Evolutionary conservation across 2,113 vertebrate species (phyloP).

Genomic region (Calyptommatus sinebrachiatus): DNA sequence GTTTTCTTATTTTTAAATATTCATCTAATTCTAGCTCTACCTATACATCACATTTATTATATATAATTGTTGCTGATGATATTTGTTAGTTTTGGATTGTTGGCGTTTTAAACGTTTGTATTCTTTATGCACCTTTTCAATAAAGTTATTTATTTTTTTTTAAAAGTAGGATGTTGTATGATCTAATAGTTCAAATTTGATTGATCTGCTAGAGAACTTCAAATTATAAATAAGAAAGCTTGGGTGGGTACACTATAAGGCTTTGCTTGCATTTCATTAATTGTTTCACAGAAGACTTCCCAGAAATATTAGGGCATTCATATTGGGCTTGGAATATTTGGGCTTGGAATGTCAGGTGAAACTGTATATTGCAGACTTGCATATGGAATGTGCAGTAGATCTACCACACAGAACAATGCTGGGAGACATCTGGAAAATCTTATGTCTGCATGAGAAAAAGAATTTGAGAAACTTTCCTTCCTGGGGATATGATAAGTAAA

Average conservation of each 20-base stretch:
- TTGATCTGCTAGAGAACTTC: not conserved
- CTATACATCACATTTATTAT: too few species aligned
- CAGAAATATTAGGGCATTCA: not conserved
- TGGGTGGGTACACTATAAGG: not conserved
- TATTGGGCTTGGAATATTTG: slow-evolving; percentile 19
- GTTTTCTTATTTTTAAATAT: too few species aligned
- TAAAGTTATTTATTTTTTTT: too few species aligned
- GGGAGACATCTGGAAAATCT: slow-evolving; percentile 55
- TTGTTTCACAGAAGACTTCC: not conserved
- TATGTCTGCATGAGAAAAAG: slow-evolving; percentile 41
- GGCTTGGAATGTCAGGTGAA: slow-evolving; percentile 19
- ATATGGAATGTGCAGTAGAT: slow-evolving; percentile 6
- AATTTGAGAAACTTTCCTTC: slow-evolving; percentile 55
- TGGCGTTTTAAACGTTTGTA: too few species aligned
- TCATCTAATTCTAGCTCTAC: too few species aligned
- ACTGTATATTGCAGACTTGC: not conserved
- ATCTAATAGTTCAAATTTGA: not conserved
- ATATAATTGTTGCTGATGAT: too few species aligned
- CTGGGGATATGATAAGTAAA: slow-evolving; percentile 24
- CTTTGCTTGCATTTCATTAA: not conserved
- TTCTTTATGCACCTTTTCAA: too few species aligned
- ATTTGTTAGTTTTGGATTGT: too few species aligned
- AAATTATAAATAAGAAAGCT: not conserved
- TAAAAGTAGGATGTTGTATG: not conserved
- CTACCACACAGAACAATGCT: slow-evolving; percentile 14